These are phyloP conservation scores for Halocaridina rubra DNA, from an alignment of 2,888 invertebrate species.

Conservation along the genomic window DNA sequence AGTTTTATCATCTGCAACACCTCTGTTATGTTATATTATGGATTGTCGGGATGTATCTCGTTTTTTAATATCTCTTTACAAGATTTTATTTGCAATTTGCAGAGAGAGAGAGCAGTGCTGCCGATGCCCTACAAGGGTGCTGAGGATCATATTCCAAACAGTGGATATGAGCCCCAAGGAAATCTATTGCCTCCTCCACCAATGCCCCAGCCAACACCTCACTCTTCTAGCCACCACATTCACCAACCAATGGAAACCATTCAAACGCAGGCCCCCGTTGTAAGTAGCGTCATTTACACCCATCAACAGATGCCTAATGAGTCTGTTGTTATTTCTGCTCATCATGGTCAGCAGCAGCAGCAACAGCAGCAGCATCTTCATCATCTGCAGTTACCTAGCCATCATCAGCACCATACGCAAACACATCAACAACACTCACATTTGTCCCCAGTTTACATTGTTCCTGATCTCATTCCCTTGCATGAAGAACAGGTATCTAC, in stretches of 20 bases:
- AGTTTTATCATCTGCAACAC: too few relatives aligned
- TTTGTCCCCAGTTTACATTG: slow-evolving; percentile 2
- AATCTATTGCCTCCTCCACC: not conserved
- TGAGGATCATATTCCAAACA: slow-evolving; percentile 15
- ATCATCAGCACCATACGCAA: not conserved
- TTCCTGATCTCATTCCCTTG: slow-evolving; percentile 5
- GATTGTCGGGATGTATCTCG: too few relatives aligned
- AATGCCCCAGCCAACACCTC: not conserved
- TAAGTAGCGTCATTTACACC: not conserved
- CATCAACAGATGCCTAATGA: not conserved
- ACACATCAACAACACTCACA: not conserved
- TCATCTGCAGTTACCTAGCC: not conserved
- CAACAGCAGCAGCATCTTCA: slow-evolving; percentile 9
- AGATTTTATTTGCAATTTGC: too few relatives aligned
- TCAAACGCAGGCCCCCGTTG: slow-evolving; percentile 13
- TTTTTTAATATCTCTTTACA: too few relatives aligned
- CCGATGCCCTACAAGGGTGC: not conserved
- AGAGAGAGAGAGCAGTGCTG: not conserved
- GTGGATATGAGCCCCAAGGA: slow-evolving; percentile 36
- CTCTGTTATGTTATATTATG: too few relatives aligned
- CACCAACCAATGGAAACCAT: slow-evolving; percentile 10
- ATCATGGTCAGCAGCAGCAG: not conserved
- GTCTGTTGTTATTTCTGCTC: not conserved
- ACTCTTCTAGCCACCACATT: not conserved
- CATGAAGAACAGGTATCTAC: slow-evolving; percentile 24